phyloP scores from a whole-genome alignment of 2,797 vertebrate species.

The Phalanger gymnotis region DNA sequence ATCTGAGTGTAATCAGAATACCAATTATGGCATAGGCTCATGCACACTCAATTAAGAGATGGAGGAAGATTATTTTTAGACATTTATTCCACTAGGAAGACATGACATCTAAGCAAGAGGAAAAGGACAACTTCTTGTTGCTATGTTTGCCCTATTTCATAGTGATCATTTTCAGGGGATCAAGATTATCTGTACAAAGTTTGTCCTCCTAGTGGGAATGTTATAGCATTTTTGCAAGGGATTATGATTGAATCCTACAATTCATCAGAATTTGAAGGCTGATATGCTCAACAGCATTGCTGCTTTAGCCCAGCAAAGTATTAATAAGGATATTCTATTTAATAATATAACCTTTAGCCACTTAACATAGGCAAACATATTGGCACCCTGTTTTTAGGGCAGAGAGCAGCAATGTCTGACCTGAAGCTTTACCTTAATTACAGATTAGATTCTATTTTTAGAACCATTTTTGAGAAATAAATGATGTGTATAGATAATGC shows the following conservation, averaged over 20 bases:
- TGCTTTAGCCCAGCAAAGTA: conserved; percentile 37
- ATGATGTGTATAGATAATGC: conserved; percentile 22
- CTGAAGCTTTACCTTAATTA: conserved; percentile 22
- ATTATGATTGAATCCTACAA: conserved; percentile 27
- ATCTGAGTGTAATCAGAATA: conserved; percentile 76
- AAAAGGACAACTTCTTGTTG: conserved; percentile 74
- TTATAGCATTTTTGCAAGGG: conserved; percentile 42
- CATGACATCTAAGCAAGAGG: conserved; percentile 66
- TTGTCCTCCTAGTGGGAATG: conserved; percentile 29
- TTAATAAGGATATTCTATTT: conserved; percentile 18
- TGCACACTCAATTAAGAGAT: conserved; percentile 66
- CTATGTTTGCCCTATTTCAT: conserved; percentile 44
- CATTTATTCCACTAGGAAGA: conserved; percentile 70
- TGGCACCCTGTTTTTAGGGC: conserved; percentile 16
- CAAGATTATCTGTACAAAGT: conserved; percentile 66
- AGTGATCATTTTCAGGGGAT: conserved; percentile 51
- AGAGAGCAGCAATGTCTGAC: neutral
- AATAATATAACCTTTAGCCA: conserved; percentile 19
- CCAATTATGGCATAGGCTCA: conserved; percentile 66
- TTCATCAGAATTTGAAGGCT: conserved; percentile 41
- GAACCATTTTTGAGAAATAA: conserved; percentile 52
- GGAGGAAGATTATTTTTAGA: conserved; percentile 76
- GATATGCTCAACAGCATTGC: conserved; percentile 48
- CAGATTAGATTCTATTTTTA: conserved; percentile 34
- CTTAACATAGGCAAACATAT: neutral